Percentiles rank a stretch among this genome's conserved stretches.
Evolutionary conservation across 2,797 vertebrate genomes (phyloP).

Genomic region (Myotis vivesi): DNA sequence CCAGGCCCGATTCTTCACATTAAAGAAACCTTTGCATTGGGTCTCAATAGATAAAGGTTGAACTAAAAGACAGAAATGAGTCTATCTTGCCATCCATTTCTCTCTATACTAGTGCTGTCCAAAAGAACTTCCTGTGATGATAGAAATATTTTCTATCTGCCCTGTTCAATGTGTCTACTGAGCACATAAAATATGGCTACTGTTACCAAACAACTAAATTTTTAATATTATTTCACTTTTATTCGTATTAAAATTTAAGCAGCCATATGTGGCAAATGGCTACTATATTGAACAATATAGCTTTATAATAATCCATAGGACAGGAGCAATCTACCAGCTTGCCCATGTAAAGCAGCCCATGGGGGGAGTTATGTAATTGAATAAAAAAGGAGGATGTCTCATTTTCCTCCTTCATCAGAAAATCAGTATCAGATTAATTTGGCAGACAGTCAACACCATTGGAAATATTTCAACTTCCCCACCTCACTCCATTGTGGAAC

Average conservation of each 20-base stretch:
- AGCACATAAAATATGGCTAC: background rate
- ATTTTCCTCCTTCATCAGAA: background rate
- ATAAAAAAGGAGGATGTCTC: background rate
- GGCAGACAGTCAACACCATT: background rate
- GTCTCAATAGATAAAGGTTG: background rate
- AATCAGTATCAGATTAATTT: background rate
- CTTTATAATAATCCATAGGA: background rate
- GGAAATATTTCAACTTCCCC: background rate
- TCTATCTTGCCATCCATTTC: background rate
- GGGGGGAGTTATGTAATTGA: background rate
- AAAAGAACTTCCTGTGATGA: background rate
- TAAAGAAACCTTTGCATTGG: background rate
- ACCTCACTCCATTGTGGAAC: background rate
- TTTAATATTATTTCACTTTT: background rate
- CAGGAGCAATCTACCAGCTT: background rate
- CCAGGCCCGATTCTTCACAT: background rate
- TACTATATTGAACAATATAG: background rate
- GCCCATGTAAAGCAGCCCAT: background rate
- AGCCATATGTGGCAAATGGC: background rate
- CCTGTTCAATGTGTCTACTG: background rate
- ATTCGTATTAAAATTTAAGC: background rate
- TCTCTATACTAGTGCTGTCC: background rate
- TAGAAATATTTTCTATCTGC: background rate
- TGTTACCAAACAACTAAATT: background rate
- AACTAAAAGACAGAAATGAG: background rate